Conservation (phyloP, 2,797 vertebrate genomes). For the Chanos chanos region DNA sequence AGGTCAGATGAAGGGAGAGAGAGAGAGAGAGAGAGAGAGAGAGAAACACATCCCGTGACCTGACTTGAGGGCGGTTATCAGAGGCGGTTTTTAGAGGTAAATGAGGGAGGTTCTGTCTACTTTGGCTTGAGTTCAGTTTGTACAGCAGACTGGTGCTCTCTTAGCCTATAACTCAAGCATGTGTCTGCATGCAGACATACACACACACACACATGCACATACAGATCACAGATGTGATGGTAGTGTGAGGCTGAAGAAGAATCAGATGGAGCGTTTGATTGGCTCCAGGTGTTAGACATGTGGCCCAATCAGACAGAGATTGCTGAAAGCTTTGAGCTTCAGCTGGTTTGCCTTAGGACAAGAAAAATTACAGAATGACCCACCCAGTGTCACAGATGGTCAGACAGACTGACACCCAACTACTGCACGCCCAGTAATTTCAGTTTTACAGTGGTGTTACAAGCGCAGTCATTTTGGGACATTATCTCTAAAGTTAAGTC, state of each 20-base stretch:
- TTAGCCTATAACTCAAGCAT: conserved; percentile 1
- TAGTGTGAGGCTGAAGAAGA: conserved; percentile 17
- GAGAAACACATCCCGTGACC: too few species aligned
- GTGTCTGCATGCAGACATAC: conserved; percentile 23
- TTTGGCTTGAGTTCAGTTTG: too few species aligned
- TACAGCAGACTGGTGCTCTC: too few species aligned
- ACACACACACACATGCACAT: conserved; percentile 9
- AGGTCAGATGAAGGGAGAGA: too few species aligned
- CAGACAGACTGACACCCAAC: conserved; percentile 14
- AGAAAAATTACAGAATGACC: conserved; percentile 40
- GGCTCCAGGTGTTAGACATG: conserved; percentile 39
- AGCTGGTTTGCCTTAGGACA: conserved; percentile 40
- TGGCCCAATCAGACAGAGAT: conserved; percentile 49
- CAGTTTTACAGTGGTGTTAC: too few species aligned
- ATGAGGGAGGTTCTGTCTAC: too few species aligned
- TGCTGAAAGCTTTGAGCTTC: conserved; percentile 57
- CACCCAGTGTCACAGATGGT: conserved; percentile 16
- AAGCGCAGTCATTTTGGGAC: too few species aligned
- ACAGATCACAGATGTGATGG: conserved; percentile 30
- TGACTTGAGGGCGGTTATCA: too few species aligned
- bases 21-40: too few species aligned
- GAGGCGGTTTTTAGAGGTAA: too few species aligned
- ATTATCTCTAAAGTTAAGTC: too few species aligned
- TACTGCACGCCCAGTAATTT: conserved; percentile 2
- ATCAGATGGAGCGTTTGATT: conserved; percentile 33